Conservation (phyloP, 2,113 vertebrate species). For the Psephotus haematonotus region DNA sequence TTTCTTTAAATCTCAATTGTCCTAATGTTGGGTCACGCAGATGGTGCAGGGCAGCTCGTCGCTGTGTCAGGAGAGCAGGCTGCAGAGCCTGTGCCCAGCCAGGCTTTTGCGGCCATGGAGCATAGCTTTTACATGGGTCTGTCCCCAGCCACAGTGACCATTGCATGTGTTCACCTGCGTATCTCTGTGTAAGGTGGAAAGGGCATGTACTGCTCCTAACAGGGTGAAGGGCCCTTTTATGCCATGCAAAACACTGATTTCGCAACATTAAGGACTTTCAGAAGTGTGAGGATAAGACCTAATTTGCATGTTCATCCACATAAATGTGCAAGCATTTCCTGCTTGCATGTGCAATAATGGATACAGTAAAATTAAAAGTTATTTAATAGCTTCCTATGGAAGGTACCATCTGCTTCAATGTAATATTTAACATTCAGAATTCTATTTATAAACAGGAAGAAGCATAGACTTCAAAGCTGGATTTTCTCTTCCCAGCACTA, state of each 20-base stretch:
- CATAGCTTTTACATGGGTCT: neutral
- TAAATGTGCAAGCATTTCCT: neutral
- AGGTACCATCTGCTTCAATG: conserved; percentile 18
- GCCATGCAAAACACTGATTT: neutral
- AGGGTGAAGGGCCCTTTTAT: neutral
- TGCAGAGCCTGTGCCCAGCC: neutral
- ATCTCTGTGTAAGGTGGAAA: neutral
- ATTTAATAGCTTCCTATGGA: neutral
- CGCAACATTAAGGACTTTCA: neutral
- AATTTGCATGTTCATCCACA: neutral
- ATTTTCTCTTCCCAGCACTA: conserved; percentile 77
- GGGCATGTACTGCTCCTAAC: neutral
- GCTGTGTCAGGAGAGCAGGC: neutral
- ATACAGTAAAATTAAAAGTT: neutral
- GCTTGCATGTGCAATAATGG: neutral
- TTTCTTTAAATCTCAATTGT: neutral
- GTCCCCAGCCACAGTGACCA: neutral
- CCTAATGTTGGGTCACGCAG: neutral
- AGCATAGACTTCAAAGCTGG: conserved; percentile 71
- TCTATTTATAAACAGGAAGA: conserved; percentile 81
- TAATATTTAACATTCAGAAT: conserved; percentile 72
- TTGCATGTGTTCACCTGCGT: too few species aligned
- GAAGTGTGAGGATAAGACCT: neutral
- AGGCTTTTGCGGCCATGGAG: neutral
- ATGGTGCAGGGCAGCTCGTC: neutral